Percentiles rank a stretch among this genome's conserved stretches.
Evolutionary conservation across 2,888 invertebrate species (phyloP).

Genomic region (Subacronicta megacephala): DNA sequence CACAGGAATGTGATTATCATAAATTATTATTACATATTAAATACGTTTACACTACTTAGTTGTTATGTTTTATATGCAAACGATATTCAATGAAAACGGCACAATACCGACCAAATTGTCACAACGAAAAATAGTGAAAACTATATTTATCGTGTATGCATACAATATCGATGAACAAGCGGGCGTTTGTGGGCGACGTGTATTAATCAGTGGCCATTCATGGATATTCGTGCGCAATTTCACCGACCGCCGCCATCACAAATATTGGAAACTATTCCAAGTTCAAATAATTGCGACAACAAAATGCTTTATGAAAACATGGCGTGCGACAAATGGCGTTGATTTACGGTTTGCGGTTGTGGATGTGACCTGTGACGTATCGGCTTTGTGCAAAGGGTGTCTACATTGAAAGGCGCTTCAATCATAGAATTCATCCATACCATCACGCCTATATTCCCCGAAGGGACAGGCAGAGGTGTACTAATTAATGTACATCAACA

Average conservation of each 20-base stretch:
- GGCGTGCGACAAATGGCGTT: constrained; percentile 31
- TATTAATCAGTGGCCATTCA: constrained; percentile 49
- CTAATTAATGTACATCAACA: too few species aligned
- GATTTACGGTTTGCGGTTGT: constrained; percentile 25
- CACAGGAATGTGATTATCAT: too few species aligned
- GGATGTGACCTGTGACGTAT: constrained; percentile 7
- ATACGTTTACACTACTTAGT: background rate
- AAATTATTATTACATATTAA: too few species aligned
- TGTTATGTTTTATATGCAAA: background rate
- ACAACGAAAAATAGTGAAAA: constrained; percentile 20
- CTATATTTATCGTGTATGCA: constrained; percentile 17
- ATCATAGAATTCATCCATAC: too few species aligned
- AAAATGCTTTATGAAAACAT: constrained; percentile 31
- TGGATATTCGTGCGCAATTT: constrained; percentile 23
- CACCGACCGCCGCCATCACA: constrained; percentile 37
- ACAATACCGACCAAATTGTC: constrained; percentile 26
- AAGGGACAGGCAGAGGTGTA: too few species aligned
- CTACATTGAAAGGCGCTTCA: too few species aligned
- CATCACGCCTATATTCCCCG: too few species aligned
- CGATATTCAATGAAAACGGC: constrained; percentile 8
- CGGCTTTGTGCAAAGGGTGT: too few species aligned
- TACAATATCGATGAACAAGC: constrained; percentile 22
- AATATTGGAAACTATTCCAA: constrained; percentile 49
- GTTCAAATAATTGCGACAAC: constrained; percentile 31
- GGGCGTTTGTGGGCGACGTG: constrained; percentile 38